Percentiles rank a stretch among this genome's conserved stretches.
Conservation (phyloP, 1,140 invertebrate species). For the Orchestia grillus region DNA sequence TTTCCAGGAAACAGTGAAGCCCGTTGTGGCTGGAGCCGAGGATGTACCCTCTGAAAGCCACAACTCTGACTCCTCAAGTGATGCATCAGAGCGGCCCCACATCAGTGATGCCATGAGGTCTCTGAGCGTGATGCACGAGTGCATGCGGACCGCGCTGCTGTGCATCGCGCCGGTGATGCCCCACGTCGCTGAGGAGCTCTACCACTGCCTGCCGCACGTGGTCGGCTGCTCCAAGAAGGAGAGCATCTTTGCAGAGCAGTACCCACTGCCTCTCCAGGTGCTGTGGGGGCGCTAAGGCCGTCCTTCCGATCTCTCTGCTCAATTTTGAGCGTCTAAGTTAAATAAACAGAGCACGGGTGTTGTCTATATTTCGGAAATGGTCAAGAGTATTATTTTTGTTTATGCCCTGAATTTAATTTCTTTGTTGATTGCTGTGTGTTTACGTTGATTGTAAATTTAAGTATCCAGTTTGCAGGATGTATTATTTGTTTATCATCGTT, state of each 20-base stretch:
- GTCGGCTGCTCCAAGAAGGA: neutral
- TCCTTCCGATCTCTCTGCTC: neutral
- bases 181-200: conserved; percentile 34
- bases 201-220: conserved; percentile 6
- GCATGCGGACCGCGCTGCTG: conserved; percentile 3
- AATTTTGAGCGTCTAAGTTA: neutral
- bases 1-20: conserved; percentile 3
- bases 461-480: no score
- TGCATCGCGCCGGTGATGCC: conserved; percentile 32
- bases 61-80: neutral
- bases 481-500: no score
- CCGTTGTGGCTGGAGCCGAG: neutral
- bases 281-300: neutral
- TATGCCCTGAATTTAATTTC: no score
- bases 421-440: no score
- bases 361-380: neutral
- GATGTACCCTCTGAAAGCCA: neutral
- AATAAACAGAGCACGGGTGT: neutral
- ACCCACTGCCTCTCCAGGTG: neutral
- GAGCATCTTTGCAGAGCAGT: conserved; percentile 10
- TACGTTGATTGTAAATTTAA: no score
- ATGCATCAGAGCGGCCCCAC: neutral
- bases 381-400: neutral
- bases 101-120: neutral
- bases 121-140: neutral